A percentile compares a stretch with the other conserved stretches of the same genome.
These are phyloP conservation scores for Amphiprion percula DNA, from an alignment of 2,113 vertebrate species.

Conservation along the genomic window DNA sequence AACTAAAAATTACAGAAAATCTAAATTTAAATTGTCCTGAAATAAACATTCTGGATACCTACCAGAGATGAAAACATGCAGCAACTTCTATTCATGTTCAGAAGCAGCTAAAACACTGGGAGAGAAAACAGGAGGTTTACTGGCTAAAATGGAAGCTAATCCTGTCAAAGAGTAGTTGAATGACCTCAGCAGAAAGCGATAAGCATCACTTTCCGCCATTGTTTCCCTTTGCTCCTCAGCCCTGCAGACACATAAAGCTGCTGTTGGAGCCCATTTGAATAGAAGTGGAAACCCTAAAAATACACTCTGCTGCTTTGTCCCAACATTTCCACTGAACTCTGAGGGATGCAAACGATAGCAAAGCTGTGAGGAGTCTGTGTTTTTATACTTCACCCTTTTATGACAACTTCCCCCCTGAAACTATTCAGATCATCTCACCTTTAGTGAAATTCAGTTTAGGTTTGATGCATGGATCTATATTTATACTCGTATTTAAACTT, in stretches of 20 bases:
- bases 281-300: conserved; percentile 28
- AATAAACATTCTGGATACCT: too few species aligned
- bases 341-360: conserved; percentile 44
- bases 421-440: neutral
- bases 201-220: conserved; percentile 73
- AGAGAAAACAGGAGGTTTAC: neutral
- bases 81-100: neutral
- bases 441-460: neutral
- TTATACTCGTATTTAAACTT: too few species aligned
- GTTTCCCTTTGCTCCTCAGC: conserved; percentile 4
- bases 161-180: conserved; percentile 27
- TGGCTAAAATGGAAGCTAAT: neutral
- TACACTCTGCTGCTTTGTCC: conserved; percentile 8
- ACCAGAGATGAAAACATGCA: neutral
- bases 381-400: neutral
- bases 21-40: too few species aligned
- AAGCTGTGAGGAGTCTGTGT: conserved; percentile 3
- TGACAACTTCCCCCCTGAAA: neutral
- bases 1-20: too few species aligned
- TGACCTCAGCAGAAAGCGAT: conserved; percentile 45
- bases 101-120: neutral
- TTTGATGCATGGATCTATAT: too few species aligned
- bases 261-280: conserved; percentile 34
- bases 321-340: conserved; percentile 38
- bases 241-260: conserved; percentile 40